Conservation (phyloP, 2,797 vertebrate species). For the Sebastes taczanowskii region DNA sequence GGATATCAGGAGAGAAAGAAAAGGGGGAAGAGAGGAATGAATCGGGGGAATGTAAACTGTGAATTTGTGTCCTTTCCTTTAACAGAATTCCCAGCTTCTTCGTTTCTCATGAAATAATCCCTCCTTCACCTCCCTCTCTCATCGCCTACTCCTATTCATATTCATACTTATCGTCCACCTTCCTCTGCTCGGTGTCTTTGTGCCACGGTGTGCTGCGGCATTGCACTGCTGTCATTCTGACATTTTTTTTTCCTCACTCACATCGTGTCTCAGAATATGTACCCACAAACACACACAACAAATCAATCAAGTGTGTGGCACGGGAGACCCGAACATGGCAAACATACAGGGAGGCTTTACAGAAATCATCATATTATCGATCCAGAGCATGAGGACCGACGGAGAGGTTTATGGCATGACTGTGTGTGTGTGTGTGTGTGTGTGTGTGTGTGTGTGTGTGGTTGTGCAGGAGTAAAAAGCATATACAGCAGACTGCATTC, state of each 20-base stretch:
- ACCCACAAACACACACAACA: not conserved
- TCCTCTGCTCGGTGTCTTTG: not conserved
- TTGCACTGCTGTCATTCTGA: slow-evolving; percentile 37
- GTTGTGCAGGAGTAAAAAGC: not conserved
- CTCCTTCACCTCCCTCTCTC: not conserved
- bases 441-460: not conserved
- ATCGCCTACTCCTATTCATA: slow-evolving; percentile 7
- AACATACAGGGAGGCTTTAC: slow-evolving; percentile 4
- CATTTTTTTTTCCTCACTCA: slow-evolving; percentile 4
- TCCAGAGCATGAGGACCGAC: not conserved
- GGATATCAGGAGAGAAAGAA: not conserved
- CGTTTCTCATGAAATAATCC: not conserved
- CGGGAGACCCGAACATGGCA: not conserved
- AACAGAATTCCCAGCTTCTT: not conserved
- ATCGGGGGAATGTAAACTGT: not conserved
- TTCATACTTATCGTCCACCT: not conserved
- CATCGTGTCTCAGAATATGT: slow-evolving; percentile 7
- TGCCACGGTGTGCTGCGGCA: slow-evolving; percentile 30
- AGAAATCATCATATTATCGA: slow-evolving; percentile 39
- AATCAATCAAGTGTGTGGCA: slow-evolving; percentile 1
- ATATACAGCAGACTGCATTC: slow-evolving; percentile 14
- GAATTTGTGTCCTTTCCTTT: not conserved
- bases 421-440: not conserved
- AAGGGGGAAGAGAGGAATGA: not conserved
- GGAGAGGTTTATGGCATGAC: not conserved